Percentiles rank a stretch among this genome's conserved stretches.
These are phyloP conservation scores for Tromatobia lineatoria DNA, from an alignment of 2,888 invertebrate species.

Conservation along the genomic window DNA sequence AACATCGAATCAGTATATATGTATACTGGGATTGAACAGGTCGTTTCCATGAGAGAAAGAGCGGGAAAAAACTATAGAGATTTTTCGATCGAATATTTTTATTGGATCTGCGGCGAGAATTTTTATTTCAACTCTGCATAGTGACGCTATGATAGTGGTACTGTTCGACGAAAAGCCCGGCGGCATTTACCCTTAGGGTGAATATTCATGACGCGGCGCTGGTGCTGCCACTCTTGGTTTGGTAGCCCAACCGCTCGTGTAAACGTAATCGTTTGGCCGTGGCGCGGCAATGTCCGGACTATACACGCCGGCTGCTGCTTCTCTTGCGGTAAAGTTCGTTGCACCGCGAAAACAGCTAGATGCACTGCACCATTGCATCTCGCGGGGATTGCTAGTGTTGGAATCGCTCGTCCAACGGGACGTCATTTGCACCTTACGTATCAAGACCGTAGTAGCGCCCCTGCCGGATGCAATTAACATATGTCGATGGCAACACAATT, in stretches of 20 bases:
- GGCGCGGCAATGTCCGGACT: constrained; percentile 55
- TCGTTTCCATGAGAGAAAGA: constrained; percentile 36
- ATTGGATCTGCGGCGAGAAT: constrained; percentile 50
- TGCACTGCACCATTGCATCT: constrained; percentile 18
- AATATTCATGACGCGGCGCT: constrained; percentile 66
- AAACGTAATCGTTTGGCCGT: constrained; percentile 66
- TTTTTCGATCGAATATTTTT: constrained; percentile 62
- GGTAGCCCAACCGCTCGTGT: constrained; percentile 56
- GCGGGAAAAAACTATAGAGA: constrained; percentile 13
- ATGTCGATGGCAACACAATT: not conserved
- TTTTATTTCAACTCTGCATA: constrained; percentile 55
- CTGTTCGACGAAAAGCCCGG: constrained; percentile 43
- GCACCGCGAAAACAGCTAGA: constrained; percentile 52
- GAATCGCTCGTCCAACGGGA: not conserved
- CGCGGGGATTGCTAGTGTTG: not conserved
- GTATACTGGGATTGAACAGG: constrained; percentile 10
- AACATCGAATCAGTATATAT: constrained; percentile 19
- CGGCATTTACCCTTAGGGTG: constrained; percentile 54
- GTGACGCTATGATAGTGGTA: constrained; percentile 5
- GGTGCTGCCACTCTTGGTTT: constrained; percentile 22
- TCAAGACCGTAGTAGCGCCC: not conserved
- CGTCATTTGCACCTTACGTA: not conserved
- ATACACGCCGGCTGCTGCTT: not conserved
- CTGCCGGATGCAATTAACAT: not conserved
- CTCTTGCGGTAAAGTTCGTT: constrained; percentile 57